phyloP scores from a whole-genome alignment of 2,888 invertebrate species.

The Pasiphila rectangulata region DNA sequence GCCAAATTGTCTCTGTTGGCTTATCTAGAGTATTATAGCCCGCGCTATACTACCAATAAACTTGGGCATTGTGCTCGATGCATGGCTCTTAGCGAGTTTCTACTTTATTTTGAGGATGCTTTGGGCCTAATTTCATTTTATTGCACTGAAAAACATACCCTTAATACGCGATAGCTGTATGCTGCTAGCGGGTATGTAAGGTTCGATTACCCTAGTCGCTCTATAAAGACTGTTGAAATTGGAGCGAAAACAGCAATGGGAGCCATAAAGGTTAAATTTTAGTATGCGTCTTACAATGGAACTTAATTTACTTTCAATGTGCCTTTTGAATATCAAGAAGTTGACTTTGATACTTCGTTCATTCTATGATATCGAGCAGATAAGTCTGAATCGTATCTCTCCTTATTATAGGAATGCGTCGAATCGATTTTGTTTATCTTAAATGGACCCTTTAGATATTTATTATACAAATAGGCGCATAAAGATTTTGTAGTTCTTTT shows the following conservation, averaged over 20 bases:
- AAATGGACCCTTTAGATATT: constrained; percentile 5
- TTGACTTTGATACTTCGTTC: too few relatives aligned
- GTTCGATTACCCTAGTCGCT: constrained; percentile 15
- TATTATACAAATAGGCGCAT: constrained; percentile 7
- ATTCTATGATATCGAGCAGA: too few relatives aligned
- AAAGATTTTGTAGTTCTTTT: constrained; percentile 10
- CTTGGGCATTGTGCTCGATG: constrained; percentile 63
- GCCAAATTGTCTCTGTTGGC: constrained; percentile 79
- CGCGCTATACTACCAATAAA: constrained; percentile 67
- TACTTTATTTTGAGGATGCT: constrained; percentile 52
- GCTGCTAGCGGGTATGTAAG: constrained; percentile 7
- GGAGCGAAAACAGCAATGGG: constrained; percentile 9
- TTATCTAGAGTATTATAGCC: constrained; percentile 76
- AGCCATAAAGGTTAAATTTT: constrained; percentile 16
- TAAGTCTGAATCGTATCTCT: constrained; percentile 14
- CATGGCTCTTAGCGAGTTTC: constrained; percentile 56
- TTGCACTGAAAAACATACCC: constrained; percentile 30
- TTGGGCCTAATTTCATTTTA: constrained; percentile 49
- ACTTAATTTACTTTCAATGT: constrained; percentile 20
- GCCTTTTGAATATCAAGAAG: constrained; percentile 5
- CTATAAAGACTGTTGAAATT: constrained; percentile 14
- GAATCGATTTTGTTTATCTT: constrained; percentile 10
- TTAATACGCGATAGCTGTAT: constrained; percentile 14
- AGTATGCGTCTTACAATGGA: constrained; percentile 14
- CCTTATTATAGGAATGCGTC: constrained; percentile 8